Conservation (phyloP, 2,797 vertebrate species). For the Spondyliosoma cantharus region DNA sequence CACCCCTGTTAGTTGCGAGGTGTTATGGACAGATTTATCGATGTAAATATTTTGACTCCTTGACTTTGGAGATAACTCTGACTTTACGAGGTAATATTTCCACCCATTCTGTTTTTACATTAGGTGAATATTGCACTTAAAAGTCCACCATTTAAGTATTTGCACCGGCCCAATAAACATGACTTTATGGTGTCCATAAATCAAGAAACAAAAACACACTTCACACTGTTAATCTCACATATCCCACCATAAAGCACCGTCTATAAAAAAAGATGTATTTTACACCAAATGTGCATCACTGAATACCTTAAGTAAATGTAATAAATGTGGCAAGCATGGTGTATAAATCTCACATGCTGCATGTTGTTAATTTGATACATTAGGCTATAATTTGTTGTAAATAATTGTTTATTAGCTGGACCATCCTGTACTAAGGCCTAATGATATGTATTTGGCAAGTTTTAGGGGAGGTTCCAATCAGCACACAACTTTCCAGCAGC, state of each 20-base stretch:
- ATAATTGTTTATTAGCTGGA: constrained; percentile 99
- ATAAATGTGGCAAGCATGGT: constrained; percentile 93
- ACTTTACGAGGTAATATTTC: constrained; percentile 93
- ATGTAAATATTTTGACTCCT: constrained; percentile 95
- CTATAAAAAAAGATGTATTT: constrained; percentile 93
- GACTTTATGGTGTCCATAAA: constrained; percentile 94
- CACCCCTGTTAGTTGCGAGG: constrained; percentile 83
- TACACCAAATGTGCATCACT: constrained; percentile 94
- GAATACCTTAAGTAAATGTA: constrained; percentile 99
- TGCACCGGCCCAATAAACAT: constrained; percentile 98
- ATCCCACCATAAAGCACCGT: constrained; percentile 95
- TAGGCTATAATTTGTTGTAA: constrained; percentile 99
- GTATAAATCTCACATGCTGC: constrained; percentile 96
- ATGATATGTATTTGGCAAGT: constrained; percentile 83
- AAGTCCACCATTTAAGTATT: constrained; percentile 98
- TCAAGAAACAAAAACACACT: constrained; percentile 96
- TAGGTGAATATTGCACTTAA: constrained; percentile 97
- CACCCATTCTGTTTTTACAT: constrained; percentile 92
- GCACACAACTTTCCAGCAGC: constrained; percentile 74
- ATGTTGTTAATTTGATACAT: constrained; percentile 99
- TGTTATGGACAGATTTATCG: constrained; percentile 93
- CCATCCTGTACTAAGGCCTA: constrained; percentile 90
- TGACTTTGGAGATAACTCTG: constrained; percentile 93
- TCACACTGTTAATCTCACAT: constrained; percentile 97
- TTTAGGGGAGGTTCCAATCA: constrained; percentile 78